A percentile compares a stretch with the other conserved stretches of the same genome.
These are phyloP conservation scores for Ophiodon elongatus DNA, from an alignment of 2,113 vertebrate genomes.

Conservation along the genomic window DNA sequence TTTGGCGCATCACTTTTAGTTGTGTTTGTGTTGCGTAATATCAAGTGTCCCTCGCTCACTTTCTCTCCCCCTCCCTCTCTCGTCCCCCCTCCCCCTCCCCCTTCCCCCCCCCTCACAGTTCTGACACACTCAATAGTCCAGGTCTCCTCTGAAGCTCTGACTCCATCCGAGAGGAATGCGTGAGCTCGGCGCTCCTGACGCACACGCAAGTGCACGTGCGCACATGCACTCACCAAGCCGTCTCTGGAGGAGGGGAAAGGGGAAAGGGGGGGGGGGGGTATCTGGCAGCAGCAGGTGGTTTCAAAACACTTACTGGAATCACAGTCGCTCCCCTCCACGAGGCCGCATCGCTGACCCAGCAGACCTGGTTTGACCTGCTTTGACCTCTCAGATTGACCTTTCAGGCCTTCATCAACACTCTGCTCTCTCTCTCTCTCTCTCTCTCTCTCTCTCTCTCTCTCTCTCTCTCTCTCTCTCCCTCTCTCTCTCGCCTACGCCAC, in stretches of 20 bases:
- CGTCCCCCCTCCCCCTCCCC: constrained; percentile 18
- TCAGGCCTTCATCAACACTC: constrained; percentile 2
- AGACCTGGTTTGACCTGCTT: background rate
- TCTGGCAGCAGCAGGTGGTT: constrained; percentile 74
- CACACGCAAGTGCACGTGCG: constrained; percentile 5
- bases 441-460: no score
- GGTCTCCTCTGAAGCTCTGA: constrained; percentile 61
- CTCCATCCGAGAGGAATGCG: constrained; percentile 67
- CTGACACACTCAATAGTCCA: constrained; percentile 59
- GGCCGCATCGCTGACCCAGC: constrained; percentile 34
- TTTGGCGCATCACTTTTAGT: constrained; percentile 31
- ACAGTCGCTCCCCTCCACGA: constrained; percentile 3
- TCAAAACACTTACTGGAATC: constrained; percentile 66
- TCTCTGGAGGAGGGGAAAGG: constrained; percentile 13
- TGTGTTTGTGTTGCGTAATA: constrained; percentile 45
- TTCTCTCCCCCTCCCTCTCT: constrained; percentile 42
- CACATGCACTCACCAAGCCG: constrained; percentile 35
- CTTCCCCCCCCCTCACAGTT: constrained; percentile 37
- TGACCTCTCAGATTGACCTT: constrained; percentile 12
- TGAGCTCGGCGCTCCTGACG: constrained; percentile 55
- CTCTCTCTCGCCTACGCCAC: constrained; percentile 11
- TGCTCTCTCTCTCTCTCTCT: no score
- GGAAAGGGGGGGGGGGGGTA: constrained; percentile 6
- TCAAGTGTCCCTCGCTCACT: constrained; percentile 32
- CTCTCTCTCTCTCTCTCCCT: no score